Evolutionary conservation across 2,113 vertebrate genomes (phyloP), one percentile per base, ranked within the genome.

Genomic region (Eupsittula cactorum): DNA sequence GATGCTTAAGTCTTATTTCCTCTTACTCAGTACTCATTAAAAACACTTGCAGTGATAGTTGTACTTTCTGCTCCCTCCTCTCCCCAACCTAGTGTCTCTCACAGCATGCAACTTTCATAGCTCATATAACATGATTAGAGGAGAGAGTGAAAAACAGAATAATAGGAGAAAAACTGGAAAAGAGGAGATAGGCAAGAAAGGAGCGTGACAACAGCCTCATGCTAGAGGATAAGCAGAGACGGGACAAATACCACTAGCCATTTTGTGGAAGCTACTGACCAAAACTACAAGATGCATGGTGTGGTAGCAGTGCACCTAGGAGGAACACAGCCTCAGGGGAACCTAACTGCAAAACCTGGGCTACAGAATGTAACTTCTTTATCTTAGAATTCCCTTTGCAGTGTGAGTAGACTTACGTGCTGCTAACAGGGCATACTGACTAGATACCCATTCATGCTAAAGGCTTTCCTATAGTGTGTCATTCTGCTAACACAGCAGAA

Each of bases 201-300:
- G 29, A 80, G 31, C 8, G 10, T 0, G 0, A 11, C 16, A 41
- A 35, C 49, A 60, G 21, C 53, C 41, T 16, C 0, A 0, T 31
- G 33, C 33, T 63, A 31, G 20, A 46, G 24, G 20, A 37, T 41
- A 57, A 50, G 33, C 53, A 35, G 47, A 28, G 23, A 12, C 2
- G 3, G 16, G 6, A 47, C 7, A 59, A 41, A 21, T 25, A 39
- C 44, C 24, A 19, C 27, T 78, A 44, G 27, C 28, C 35, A 5
- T 68, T 79, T 42, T 63, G 20, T 50, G 29, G 17, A 47, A 33
- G 67, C 33, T 39, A 6, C 16, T 68, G 47, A 50, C 13, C 14
- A 55, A 31, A 53, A 78, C 77, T 2, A 4, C n/a, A 60, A 37
- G 39, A 25, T 42, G 37, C 5, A 20, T 0, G 0, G 11, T 52